Evolutionary conservation across 2,113 vertebrate species (phyloP), one percentile per base, ranked within the genome.

Genomic region (Monopterus albus): DNA sequence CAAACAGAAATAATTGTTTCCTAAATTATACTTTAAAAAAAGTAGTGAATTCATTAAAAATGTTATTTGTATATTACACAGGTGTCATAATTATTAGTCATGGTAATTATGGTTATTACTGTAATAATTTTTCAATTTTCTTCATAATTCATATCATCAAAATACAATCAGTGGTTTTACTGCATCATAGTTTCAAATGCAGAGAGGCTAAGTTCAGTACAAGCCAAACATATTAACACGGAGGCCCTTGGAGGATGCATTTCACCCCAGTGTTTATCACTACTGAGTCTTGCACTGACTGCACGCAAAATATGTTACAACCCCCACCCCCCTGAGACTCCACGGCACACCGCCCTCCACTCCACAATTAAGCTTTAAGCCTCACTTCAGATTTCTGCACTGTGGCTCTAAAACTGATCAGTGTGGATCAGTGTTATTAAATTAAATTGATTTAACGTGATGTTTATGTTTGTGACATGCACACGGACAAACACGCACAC

Each of bases 211-310:
- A 84, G 73, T 80, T 82, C 87, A 89, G 87, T 66, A 83, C 74
- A 89, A 88, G 87, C 79, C 87, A 79, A 82, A 81, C 78, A 84
- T 73, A 89, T 91, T 90, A 91, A 86, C 88, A 82, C 75, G 29
- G 69, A 72, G 81, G 79, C 83, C 84, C 81, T 86, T 74, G 67
- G 71, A 88, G 82, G 82, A 81, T 79, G 75, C 75, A 83, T 84
- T 82, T 88, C 78, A 86, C 81, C 85, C 79, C 75, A 72, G 55
- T 86, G 86, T 80, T 89, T 87, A 83, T 84, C 76, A 73, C 74
- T 82, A 76, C 75, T 73, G 78, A 88, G 80, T 72, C 77, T 51
- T 85, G 76, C 76, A 78, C 75, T 20, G 69, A 87, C 64, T 49
- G 69, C 82, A 82, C 36, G 55, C 70, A 90, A 90, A 86, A 89